These are phyloP conservation scores for Phaethornis superciliosus DNA, from an alignment of 2,113 vertebrate species.

Conservation along the genomic window DNA sequence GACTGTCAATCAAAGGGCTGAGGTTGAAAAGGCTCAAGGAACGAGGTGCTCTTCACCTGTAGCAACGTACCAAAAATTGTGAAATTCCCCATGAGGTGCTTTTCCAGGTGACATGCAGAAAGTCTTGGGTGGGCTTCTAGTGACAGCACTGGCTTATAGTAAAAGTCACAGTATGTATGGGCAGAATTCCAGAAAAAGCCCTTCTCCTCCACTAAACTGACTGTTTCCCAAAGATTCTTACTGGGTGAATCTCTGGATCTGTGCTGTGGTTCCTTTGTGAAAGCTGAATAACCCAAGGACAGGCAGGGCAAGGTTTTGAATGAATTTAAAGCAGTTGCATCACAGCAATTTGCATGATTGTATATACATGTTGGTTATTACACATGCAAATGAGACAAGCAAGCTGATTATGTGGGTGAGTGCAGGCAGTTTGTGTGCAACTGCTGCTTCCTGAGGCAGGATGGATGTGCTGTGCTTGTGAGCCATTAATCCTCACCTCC, in stretches of 20 bases:
- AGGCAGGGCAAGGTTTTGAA: constrained; percentile 1
- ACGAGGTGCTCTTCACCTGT: neutral
- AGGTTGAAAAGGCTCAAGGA: neutral
- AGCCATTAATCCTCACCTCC: neutral
- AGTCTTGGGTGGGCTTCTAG: neutral
- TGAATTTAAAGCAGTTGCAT: constrained; percentile 8
- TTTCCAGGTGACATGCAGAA: neutral
- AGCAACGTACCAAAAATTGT: neutral
- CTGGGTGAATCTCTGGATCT: neutral
- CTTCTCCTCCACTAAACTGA: neutral
- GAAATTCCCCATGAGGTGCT: neutral
- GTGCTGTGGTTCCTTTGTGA: neutral
- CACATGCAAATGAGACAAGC: constrained; percentile 37
- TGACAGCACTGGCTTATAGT: neutral
- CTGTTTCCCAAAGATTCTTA: neutral
- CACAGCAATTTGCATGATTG: neutral
- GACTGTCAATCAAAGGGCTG: neutral
- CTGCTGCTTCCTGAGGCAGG: neutral
- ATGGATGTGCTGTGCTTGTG: neutral
- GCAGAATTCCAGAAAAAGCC: constrained; percentile 31
- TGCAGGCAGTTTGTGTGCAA: neutral
- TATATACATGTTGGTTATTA: neutral
- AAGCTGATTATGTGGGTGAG: neutral
- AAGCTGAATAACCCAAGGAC: constrained; percentile 11
- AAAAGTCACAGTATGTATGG: neutral